Evolutionary conservation across 2,888 invertebrate species (phyloP).

Genomic region (Nephrotoma appendiculata): DNA sequence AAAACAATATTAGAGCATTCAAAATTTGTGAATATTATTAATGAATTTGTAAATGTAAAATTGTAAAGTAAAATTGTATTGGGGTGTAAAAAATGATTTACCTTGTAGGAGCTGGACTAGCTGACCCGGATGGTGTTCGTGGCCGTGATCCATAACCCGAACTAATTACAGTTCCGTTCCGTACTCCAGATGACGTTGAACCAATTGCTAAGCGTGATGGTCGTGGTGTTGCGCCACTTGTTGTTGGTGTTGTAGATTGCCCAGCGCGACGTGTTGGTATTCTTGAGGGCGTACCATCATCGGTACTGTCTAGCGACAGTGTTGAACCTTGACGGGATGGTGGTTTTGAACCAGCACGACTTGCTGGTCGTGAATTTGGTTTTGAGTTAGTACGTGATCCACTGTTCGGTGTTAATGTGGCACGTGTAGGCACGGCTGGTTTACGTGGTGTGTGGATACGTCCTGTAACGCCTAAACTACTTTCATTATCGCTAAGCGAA

Average conservation of each 20-base stretch:
- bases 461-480: constrained; percentile 53
- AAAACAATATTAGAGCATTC: neutral
- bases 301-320: constrained; percentile 77
- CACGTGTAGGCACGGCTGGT: constrained; percentile 9
- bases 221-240: constrained; percentile 38
- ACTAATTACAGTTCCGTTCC: constrained; percentile 38
- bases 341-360: constrained; percentile 78
- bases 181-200: constrained; percentile 41
- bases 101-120: constrained; percentile 66
- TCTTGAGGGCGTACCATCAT: constrained; percentile 72
- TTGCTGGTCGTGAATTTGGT: constrained; percentile 73
- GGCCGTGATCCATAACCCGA: constrained; percentile 41
- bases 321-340: constrained; percentile 89
- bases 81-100: constrained; percentile 25
- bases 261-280: constrained; percentile 60
- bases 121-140: constrained; percentile 61
- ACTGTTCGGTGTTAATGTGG: constrained; percentile 29
- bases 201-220: constrained; percentile 41
- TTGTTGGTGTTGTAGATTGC: constrained; percentile 37
- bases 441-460: constrained; percentile 39
- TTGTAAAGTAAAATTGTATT: neutral
- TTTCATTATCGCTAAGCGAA: constrained; percentile 77
- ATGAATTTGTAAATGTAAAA: neutral
- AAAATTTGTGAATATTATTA: neutral
- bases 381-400: constrained; percentile 59